Conservation (phyloP, 2,113 vertebrate genomes). For the Pardalotus punctatus region DNA sequence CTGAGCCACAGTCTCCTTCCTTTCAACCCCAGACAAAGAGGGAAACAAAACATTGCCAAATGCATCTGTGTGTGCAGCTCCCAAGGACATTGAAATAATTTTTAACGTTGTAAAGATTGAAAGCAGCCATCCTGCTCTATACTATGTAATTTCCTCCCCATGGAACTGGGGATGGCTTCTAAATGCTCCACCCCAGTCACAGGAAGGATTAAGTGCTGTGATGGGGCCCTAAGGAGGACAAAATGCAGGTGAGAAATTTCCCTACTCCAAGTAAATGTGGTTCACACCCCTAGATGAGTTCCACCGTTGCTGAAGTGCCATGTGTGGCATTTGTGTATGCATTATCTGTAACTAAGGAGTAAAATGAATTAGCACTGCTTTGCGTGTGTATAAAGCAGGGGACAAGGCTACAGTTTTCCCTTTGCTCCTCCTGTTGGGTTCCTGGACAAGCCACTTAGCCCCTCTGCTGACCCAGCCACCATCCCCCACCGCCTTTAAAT, state of each 20-base stretch:
- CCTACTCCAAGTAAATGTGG: not conserved
- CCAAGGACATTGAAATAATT: not conserved
- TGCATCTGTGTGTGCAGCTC: not conserved
- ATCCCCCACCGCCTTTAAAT: too few species aligned
- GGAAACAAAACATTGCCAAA: not conserved
- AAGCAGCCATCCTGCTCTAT: not conserved
- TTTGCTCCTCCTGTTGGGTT: not conserved
- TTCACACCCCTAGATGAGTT: not conserved
- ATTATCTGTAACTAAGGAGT: not conserved
- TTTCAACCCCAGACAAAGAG: not conserved
- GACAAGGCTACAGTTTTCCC: not conserved
- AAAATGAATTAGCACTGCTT: not conserved
- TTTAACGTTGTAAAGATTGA: not conserved
- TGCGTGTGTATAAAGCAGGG: not conserved
- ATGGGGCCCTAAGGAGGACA: not conserved
- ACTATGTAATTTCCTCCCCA: fast-evolving
- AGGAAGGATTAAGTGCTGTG: not conserved
- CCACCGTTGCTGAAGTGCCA: not conserved
- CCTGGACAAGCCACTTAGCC: not conserved
- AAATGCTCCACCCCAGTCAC: fast-evolving
- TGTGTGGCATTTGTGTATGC: too few species aligned
- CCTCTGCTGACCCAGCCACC: not conserved
- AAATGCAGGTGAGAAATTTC: not conserved
- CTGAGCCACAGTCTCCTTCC: not conserved
- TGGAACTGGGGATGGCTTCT: not conserved